Conservation (phyloP, 2,113 vertebrate genomes). For the Noctilio leporinus region DNA sequence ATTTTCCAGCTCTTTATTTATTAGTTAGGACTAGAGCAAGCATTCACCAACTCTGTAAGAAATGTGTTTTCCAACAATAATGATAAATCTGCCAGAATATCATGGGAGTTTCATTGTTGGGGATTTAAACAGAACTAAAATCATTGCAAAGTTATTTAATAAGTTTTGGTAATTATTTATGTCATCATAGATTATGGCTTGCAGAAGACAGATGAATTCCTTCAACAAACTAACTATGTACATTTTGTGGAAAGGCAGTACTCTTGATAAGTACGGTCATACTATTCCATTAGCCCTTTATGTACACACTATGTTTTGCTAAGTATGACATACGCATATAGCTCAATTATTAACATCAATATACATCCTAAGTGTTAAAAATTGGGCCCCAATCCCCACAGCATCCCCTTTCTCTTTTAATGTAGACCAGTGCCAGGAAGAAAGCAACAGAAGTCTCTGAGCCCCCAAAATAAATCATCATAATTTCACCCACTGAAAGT, state of each 20-base stretch:
- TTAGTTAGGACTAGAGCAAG: background rate
- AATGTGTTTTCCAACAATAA: background rate
- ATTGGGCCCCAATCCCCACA: background rate
- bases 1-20: background rate
- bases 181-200: background rate
- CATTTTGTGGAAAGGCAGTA: background rate
- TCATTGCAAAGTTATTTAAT: slow-evolving; percentile 27
- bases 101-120: background rate
- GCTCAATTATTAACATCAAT: background rate
- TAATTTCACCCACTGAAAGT: background rate
- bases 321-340: background rate
- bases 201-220: background rate
- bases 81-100: background rate
- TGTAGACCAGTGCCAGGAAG: background rate
- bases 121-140: background rate
- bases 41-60: background rate
- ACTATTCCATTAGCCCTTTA: background rate
- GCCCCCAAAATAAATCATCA: background rate
- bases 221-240: background rate
- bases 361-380: background rate
- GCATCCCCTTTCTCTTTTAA: background rate
- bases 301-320: background rate
- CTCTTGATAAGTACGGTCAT: background rate
- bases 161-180: slow-evolving; percentile 33
- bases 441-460: background rate